A percentile compares a stretch with the other conserved stretches of the same genome.
Evolutionary conservation across 2,888 invertebrate species (phyloP).

Genomic region (Hydrotaea diabolus): DNA sequence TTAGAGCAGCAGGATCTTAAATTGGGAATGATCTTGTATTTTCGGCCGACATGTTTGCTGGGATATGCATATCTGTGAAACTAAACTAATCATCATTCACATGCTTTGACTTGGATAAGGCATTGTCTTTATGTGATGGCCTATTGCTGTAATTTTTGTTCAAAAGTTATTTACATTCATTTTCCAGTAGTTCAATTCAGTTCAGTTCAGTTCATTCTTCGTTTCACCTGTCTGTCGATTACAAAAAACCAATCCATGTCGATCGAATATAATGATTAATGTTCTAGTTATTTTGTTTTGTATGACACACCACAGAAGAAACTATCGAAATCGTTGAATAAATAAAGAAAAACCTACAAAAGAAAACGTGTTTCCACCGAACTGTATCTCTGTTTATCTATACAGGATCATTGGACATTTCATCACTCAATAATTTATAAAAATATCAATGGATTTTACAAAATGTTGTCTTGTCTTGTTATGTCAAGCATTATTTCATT

Average conservation of each 20-base stretch:
- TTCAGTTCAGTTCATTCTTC: background rate
- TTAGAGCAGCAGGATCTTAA: too few relatives aligned
- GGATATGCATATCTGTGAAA: background rate
- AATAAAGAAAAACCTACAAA: background rate
- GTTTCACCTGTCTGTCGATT: constrained; percentile 38
- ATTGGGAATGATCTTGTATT: too few relatives aligned
- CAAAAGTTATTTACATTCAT: background rate
- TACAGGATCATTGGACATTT: too few relatives aligned
- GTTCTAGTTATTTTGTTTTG: constrained; percentile 38
- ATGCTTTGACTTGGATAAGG: background rate
- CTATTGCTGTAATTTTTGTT: background rate
- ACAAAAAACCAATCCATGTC: constrained; percentile 21
- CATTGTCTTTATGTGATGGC: background rate
- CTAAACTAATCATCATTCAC: constrained; percentile 15
- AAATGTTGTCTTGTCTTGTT: too few relatives aligned
- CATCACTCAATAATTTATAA: too few relatives aligned
- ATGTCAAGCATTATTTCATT: too few relatives aligned
- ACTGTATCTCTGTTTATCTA: background rate
- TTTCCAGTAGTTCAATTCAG: background rate
- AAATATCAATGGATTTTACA: too few relatives aligned
- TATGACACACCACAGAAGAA: background rate
- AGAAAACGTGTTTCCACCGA: background rate
- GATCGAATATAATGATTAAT: constrained; percentile 34
- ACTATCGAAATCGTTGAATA: background rate
- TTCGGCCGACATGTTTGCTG: background rate